Percentiles rank a stretch among this genome's conserved stretches.
Evolutionary conservation across 2,888 invertebrate genomes (phyloP).

Genomic region (Spatulosminthurus flaviceps): DNA sequence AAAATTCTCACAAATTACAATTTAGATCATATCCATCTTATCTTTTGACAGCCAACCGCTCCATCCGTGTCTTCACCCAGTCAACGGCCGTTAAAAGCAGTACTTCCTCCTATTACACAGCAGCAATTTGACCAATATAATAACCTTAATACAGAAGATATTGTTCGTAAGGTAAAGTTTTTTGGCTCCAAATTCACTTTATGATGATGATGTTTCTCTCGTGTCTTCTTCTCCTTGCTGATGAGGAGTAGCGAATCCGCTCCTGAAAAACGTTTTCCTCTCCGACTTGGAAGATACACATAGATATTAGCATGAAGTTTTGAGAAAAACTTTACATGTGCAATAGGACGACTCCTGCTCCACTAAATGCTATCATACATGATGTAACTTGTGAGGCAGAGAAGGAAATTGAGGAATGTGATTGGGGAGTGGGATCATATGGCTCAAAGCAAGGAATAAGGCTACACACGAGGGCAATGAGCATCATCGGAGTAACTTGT

Average conservation of each 20-base stretch:
- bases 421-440: neutral
- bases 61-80: conserved; percentile 85
- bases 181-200: conserved; percentile 30
- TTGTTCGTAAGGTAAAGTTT: conserved; percentile 81
- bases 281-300: neutral
- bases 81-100: conserved; percentile 92
- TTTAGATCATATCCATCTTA: conserved; percentile 27
- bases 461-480: too few species aligned
- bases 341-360: neutral
- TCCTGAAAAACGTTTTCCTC: neutral
- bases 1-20: conserved; percentile 23
- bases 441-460: too few species aligned
- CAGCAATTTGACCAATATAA: conserved; percentile 99
- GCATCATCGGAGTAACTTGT: too few species aligned
- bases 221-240: neutral
- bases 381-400: too few species aligned
- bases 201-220: neutral
- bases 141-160: conserved; percentile 97
- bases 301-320: neutral
- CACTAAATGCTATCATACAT: neutral
- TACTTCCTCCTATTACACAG: conserved; percentile 96
- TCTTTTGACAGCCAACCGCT: conserved; percentile 72
- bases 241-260: neutral
- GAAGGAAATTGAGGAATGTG: too few species aligned
- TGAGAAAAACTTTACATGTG: neutral